These are phyloP conservation scores for Scopus umbretta DNA, from an alignment of 2,113 vertebrate genomes.

Conservation along the genomic window DNA sequence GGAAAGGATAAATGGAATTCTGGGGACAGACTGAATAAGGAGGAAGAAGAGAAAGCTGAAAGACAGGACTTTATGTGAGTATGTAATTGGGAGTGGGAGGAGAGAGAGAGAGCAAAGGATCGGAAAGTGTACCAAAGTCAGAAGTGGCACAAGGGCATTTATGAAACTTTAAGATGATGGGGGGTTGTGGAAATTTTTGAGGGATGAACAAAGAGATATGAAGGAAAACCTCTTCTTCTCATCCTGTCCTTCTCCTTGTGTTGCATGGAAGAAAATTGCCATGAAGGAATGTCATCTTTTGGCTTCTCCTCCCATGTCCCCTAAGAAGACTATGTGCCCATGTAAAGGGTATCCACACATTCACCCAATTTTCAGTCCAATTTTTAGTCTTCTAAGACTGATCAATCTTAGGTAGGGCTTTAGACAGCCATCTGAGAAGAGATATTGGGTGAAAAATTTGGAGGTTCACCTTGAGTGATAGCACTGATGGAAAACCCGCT, in stretches of 20 bases:
- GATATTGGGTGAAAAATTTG: neutral
- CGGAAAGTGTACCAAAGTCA: neutral
- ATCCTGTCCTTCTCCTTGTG: neutral
- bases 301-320: neutral
- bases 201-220: neutral
- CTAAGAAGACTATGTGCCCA: neutral
- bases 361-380: neutral
- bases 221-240: neutral
- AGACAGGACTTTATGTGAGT: neutral
- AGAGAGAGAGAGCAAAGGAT: neutral
- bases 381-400: neutral
- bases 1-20: neutral
- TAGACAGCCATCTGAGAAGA: neutral
- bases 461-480: neutral
- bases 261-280: neutral
- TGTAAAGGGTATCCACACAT: neutral
- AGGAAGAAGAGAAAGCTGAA: neutral
- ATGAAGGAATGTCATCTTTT: neutral
- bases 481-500: neutral
- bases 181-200: neutral
- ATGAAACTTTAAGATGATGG: neutral
- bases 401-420: neutral
- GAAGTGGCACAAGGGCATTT: neutral
- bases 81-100: accelerated
- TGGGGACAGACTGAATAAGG: neutral